A percentile compares a stretch with the other conserved stretches of the same genome.
Evolutionary conservation across 1,140 invertebrate genomes (phyloP).

Genomic region (Drosophila leontia): DNA sequence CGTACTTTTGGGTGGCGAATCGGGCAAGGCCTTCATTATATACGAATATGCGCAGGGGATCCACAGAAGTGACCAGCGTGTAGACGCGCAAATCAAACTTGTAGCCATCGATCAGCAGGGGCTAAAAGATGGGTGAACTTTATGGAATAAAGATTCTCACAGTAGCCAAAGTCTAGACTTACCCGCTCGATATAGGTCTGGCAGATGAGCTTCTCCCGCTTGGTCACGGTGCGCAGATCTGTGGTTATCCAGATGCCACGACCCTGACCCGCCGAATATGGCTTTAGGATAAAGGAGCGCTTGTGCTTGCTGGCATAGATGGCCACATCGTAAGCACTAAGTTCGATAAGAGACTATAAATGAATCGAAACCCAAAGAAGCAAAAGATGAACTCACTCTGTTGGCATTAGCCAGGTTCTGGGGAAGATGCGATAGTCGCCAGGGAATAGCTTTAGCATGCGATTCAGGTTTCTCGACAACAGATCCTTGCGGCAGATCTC

Average conservation of each 20-base stretch:
- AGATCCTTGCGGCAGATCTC: constrained; percentile 95
- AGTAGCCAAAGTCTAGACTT: not conserved
- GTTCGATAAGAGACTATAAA: not conserved
- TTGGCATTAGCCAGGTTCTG: constrained; percentile 95
- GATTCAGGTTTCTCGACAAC: constrained; percentile 92
- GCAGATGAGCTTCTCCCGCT: constrained; percentile 92
- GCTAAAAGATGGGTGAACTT: constrained; percentile 84
- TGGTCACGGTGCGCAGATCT: constrained; percentile 90
- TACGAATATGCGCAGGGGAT: constrained; percentile 96
- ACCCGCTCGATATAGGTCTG: constrained; percentile 90
- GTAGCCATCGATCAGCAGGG: constrained; percentile 96
- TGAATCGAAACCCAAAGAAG: accelerated
- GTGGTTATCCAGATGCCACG: constrained; percentile 93
- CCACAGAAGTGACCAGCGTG: constrained; percentile 96
- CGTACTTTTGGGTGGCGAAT: constrained; percentile 94
- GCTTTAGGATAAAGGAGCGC: constrained; percentile 95
- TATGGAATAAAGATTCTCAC: no score
- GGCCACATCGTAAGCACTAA: constrained; percentile 73
- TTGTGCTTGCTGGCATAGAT: constrained; percentile 85
- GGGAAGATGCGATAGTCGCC: constrained; percentile 96
- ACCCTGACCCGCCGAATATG: constrained; percentile 94
- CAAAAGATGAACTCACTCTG: constrained; percentile 88
- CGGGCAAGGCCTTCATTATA: constrained; percentile 97
- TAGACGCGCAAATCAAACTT: constrained; percentile 99
- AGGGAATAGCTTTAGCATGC: constrained; percentile 94